Percentiles rank a stretch among this genome's conserved stretches.
Evolutionary conservation across 1,140 invertebrate species (phyloP).

Genomic region (Agrypnia vestita): DNA sequence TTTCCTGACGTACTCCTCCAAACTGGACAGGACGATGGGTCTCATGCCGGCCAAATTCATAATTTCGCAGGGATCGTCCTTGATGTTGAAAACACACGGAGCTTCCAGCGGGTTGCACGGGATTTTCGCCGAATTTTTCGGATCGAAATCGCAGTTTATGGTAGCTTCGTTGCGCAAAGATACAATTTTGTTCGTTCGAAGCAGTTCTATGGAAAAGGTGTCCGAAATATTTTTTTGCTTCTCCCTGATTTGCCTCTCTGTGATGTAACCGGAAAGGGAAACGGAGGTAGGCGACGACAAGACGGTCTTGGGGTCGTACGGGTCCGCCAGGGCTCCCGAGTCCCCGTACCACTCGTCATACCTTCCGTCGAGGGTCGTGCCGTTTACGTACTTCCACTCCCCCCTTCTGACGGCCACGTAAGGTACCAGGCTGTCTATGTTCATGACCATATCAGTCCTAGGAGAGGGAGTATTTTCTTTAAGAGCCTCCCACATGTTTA

Average conservation of each 20-base stretch:
- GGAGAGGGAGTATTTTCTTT: conserved; percentile 70
- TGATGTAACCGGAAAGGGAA: conserved; percentile 69
- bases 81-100: conserved; percentile 82
- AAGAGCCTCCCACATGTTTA: conserved; percentile 81
- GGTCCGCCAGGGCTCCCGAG: conserved; percentile 65
- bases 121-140: conserved; percentile 47
- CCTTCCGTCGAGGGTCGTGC: conserved; percentile 70
- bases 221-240: conserved; percentile 52
- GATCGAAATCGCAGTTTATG: conserved; percentile 34
- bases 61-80: conserved; percentile 84
- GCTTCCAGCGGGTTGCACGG: conserved; percentile 49
- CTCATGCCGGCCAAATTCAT: conserved; percentile 76
- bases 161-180: conserved; percentile 39
- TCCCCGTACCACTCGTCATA: conserved; percentile 77
- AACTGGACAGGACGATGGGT: conserved; percentile 67
- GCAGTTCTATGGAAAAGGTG: conserved; percentile 8
- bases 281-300: conserved; percentile 70
- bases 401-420: conserved; percentile 78
- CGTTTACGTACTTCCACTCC: conserved; percentile 84
- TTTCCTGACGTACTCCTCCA: conserved; percentile 70
- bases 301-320: conserved; percentile 70
- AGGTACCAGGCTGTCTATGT: conserved; percentile 80
- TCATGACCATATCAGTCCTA: conserved; percentile 79
- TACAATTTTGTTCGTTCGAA: conserved; percentile 27
- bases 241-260: conserved; percentile 66